phyloP scores from a whole-genome alignment of 2,888 invertebrate species.

The Mesodorylaimus sp. region DNA sequence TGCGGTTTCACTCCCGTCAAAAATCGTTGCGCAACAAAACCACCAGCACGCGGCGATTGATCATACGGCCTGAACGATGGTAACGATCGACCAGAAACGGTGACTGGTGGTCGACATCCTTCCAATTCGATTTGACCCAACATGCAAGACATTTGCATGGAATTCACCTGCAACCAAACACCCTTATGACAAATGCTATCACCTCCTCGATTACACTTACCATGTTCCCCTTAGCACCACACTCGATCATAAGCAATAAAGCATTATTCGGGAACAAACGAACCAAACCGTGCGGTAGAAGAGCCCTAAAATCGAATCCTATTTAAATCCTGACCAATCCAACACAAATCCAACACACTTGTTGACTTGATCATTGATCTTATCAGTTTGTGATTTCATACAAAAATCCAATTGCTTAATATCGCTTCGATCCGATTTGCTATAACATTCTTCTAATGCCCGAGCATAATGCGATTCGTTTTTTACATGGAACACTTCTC shows the following conservation, averaged over 20 bases:
- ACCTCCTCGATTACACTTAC: background rate
- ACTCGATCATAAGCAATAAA: slow-evolving; percentile 92
- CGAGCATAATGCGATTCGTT: slow-evolving; percentile 14
- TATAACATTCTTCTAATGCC: slow-evolving; percentile 51
- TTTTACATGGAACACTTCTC: background rate
- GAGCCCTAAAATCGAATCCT: slow-evolving; percentile 39
- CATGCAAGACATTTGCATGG: slow-evolving; percentile 92
- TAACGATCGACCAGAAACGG: slow-evolving; percentile 68
- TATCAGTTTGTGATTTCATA: slow-evolving; percentile 56
- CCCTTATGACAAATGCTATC: slow-evolving; percentile 3
- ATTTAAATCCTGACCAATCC: slow-evolving; percentile 1
- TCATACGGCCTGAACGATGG: slow-evolving; percentile 80
- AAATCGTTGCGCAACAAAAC: slow-evolving; percentile 86
- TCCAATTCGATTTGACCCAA: slow-evolving; percentile 96
- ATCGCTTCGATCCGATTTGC: slow-evolving; percentile 45
- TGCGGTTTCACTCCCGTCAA: slow-evolving; percentile 95
- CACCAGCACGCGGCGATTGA: slow-evolving; percentile 71
- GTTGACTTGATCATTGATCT: slow-evolving; percentile 72
- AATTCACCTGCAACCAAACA: slow-evolving; percentile 46
- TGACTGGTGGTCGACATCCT: slow-evolving; percentile 81
- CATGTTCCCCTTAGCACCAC: slow-evolving; percentile 66
- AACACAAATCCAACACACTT: slow-evolving; percentile 37
- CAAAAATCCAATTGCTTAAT: slow-evolving; percentile 57
- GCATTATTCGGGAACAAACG: slow-evolving; percentile 80
- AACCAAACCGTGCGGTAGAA: slow-evolving; percentile 61